Evolutionary conservation across 92 coral and sea anemone species (phyloP).

Genomic region (Porites lobata): DNA sequence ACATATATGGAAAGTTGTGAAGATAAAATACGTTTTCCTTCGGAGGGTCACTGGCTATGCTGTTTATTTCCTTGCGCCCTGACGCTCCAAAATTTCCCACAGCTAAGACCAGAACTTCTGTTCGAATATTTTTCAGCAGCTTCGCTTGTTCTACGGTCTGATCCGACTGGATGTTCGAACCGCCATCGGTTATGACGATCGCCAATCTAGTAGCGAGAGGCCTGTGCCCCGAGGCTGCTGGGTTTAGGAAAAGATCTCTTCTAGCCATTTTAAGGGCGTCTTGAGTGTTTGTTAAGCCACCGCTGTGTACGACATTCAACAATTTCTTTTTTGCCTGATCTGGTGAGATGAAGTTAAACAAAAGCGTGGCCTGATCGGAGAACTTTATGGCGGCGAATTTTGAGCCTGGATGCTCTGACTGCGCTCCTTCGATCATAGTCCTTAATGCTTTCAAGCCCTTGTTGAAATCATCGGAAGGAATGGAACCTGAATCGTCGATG

Average conservation of each 20-base stretch:
- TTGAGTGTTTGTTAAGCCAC: neutral
- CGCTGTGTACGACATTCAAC: neutral
- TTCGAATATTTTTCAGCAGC: neutral
- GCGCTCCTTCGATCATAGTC: too few species aligned
- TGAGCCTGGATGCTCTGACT: neutral
- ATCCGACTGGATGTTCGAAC: neutral
- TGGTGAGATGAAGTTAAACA: slow-evolving; percentile 50
- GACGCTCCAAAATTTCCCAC: neutral
- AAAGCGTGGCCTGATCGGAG: slow-evolving; percentile 59
- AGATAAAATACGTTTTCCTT: too few species aligned
- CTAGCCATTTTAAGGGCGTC: neutral
- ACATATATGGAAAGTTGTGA: too few species aligned
- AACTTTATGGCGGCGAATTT: slow-evolving; percentile 68
- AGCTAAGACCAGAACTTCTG: neutral
- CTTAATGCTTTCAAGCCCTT: slow-evolving; percentile 56
- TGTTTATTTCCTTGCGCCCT: neutral
- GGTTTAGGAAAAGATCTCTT: neutral
- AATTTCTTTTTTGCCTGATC: slow-evolving; percentile 40
- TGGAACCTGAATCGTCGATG: slow-evolving; percentile 74
- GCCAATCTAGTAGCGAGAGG: neutral
- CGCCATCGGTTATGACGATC: neutral
- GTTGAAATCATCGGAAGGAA: slow-evolving; percentile 43
- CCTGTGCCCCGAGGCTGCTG: neutral
- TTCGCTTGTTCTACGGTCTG: neutral
- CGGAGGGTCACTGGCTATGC: neutral